Evolutionary conservation across 2,888 invertebrate species (phyloP).

Genomic region (Agonopterix heracliana): DNA sequence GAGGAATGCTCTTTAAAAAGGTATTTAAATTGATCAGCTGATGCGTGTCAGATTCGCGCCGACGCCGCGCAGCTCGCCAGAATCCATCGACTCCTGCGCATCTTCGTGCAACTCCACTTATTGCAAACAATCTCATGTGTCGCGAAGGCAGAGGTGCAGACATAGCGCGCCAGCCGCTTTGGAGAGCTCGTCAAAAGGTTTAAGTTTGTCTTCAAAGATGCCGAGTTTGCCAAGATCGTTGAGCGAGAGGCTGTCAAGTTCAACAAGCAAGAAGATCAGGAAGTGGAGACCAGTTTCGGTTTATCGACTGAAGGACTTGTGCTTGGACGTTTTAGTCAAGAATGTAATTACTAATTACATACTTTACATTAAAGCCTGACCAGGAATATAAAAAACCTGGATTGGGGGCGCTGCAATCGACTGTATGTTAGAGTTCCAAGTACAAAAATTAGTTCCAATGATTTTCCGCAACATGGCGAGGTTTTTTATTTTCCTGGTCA

Average conservation of each 20-base stretch:
- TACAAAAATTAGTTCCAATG: too few species aligned
- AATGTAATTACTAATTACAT: conserved; percentile 56
- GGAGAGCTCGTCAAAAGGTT: conserved; percentile 3
- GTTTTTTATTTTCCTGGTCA: too few species aligned
- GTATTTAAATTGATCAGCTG: conserved; percentile 16
- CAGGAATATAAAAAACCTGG: too few species aligned
- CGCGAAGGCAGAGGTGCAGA: conserved; percentile 28
- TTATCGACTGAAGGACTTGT: conserved; percentile 66
- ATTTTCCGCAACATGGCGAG: too few species aligned
- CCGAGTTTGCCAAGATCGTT: conserved; percentile 18
- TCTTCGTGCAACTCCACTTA: conserved; percentile 21
- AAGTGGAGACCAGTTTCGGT: conserved; percentile 59
- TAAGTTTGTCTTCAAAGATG: not conserved
- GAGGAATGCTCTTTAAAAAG: conserved; percentile 8
- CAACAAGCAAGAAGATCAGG: conserved; percentile 25
- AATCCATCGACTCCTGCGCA: conserved; percentile 20
- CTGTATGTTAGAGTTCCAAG: too few species aligned
- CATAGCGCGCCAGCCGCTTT: conserved; percentile 20
- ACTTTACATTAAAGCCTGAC: too few species aligned
- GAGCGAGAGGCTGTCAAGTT: conserved; percentile 21
- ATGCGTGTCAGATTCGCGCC: conserved; percentile 64
- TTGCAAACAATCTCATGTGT: conserved; percentile 13
- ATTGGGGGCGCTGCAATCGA: too few species aligned
- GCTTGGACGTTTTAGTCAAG: conserved; percentile 72
- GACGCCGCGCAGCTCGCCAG: conserved; percentile 46